A percentile compares a stretch with the other conserved stretches of the same genome.
Conservation (phyloP, 2,113 vertebrate species). For the Paracanthobrama guichenoti region DNA sequence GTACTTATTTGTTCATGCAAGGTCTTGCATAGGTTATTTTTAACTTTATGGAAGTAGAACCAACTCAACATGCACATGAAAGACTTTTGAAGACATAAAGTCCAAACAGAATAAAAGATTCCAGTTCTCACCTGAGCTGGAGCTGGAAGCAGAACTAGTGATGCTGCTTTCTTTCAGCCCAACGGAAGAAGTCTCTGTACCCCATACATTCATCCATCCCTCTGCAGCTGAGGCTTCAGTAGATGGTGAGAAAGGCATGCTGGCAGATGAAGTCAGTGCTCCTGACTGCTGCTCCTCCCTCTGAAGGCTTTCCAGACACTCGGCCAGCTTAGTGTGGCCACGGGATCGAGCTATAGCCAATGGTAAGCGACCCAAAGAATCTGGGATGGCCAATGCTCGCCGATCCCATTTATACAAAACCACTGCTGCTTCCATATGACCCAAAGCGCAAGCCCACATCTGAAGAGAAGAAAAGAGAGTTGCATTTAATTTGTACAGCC, state of each 20-base stretch:
- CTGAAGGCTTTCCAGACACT: constrained; percentile 93
- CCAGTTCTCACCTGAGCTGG: constrained; percentile 80
- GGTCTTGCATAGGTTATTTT: background rate
- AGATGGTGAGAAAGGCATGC: constrained; percentile 77
- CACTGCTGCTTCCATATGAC: constrained; percentile 89
- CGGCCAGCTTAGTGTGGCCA: constrained; percentile 92
- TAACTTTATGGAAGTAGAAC: background rate
- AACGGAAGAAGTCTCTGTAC: constrained; percentile 76
- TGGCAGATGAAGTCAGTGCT: constrained; percentile 58
- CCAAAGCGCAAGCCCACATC: constrained; percentile 98
- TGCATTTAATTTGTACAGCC: background rate
- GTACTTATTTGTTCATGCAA: background rate
- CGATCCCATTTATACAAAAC: constrained; percentile 97
- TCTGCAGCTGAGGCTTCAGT: constrained; percentile 76
- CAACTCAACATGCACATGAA: background rate
- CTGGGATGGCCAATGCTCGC: constrained; percentile 91
- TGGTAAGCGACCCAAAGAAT: constrained; percentile 91
- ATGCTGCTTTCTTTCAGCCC: constrained; percentile 78
- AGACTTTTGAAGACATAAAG: background rate
- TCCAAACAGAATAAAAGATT: background rate
- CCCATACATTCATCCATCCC: constrained; percentile 88
- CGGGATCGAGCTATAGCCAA: constrained; percentile 92
- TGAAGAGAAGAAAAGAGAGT: constrained; percentile 55
- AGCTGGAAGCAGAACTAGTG: constrained; percentile 72
- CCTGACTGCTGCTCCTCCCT: constrained; percentile 74